These are phyloP conservation scores for Diachrysia chrysitis DNA, from an alignment of 2,888 invertebrate genomes.

Conservation along the genomic window DNA sequence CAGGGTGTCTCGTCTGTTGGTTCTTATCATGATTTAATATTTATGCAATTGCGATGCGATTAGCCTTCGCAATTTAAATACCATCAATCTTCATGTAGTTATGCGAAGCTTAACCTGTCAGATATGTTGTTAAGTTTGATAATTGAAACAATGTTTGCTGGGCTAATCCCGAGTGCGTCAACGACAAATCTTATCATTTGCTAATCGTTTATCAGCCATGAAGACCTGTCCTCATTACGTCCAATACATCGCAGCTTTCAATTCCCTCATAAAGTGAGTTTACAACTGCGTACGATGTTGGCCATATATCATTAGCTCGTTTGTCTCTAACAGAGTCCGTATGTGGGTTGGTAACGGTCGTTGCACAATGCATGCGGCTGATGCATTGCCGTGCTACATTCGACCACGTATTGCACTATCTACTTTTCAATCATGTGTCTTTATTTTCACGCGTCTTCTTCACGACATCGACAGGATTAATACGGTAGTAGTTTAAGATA, in stretches of 20 bases:
- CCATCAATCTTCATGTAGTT: background rate
- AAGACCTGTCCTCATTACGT: constrained; percentile 64
- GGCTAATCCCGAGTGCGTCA: constrained; percentile 11
- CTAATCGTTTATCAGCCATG: constrained; percentile 51
- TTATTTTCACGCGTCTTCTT: constrained; percentile 32
- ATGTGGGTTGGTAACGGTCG: constrained; percentile 85
- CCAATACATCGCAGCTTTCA: constrained; percentile 66
- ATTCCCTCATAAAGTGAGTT: constrained; percentile 65
- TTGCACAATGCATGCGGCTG: constrained; percentile 79
- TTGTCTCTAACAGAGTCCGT: constrained; percentile 71
- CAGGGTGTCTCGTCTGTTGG: constrained; percentile 50
- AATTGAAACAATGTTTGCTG: constrained; percentile 9
- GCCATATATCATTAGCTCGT: constrained; percentile 80
- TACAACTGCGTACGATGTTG: constrained; percentile 62
- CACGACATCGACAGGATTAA: constrained; percentile 7
- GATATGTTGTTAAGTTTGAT: background rate
- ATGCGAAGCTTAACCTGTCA: background rate
- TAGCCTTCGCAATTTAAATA: constrained; percentile 17
- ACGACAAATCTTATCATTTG: constrained; percentile 36
- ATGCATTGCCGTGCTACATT: constrained; percentile 82
- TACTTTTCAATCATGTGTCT: constrained; percentile 55
- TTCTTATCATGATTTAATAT: constrained; percentile 28
- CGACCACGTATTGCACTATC: constrained; percentile 57
- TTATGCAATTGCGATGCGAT: constrained; percentile 33
- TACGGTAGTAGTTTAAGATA: background rate